These are phyloP conservation scores for Cheumatopsyche charites DNA, from an alignment of 1,140 invertebrate genomes.

Conservation along the genomic window DNA sequence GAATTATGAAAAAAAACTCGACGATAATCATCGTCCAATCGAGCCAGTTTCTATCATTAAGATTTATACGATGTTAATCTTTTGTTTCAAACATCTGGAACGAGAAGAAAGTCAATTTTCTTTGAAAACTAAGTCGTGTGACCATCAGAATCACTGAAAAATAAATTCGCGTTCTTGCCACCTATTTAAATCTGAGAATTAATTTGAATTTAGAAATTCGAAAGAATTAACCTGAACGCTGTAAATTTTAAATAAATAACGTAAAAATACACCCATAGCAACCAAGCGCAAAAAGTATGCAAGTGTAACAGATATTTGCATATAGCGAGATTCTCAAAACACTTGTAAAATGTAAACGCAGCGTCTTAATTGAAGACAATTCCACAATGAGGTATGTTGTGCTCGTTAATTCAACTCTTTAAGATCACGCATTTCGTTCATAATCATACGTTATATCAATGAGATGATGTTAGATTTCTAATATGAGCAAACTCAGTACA, in stretches of 20 bases:
- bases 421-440: too few species aligned
- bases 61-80: conserved; percentile 16
- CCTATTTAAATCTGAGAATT: too few species aligned
- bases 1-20: not conserved
- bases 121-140: not conserved
- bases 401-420: too few species aligned
- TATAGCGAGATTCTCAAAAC: not conserved
- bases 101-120: not conserved
- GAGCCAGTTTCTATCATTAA: conserved; percentile 9
- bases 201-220: not conserved
- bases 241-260: too few species aligned
- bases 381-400: not conserved
- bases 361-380: not conserved
- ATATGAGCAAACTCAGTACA: too few species aligned
- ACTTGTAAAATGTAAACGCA: not conserved
- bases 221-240: too few species aligned
- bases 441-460: too few species aligned
- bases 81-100: conserved; percentile 7
- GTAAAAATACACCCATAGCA: not conserved
- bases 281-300: not conserved
- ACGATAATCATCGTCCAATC: not conserved
- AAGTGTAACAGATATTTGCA: not conserved
- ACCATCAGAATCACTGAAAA: not conserved
- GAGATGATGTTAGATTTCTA: too few species aligned
- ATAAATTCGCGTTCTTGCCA: too few species aligned